Evolutionary conservation across 1,140 invertebrate species (phyloP).

Genomic region (Scaptodrosophila lebanonensis): DNA sequence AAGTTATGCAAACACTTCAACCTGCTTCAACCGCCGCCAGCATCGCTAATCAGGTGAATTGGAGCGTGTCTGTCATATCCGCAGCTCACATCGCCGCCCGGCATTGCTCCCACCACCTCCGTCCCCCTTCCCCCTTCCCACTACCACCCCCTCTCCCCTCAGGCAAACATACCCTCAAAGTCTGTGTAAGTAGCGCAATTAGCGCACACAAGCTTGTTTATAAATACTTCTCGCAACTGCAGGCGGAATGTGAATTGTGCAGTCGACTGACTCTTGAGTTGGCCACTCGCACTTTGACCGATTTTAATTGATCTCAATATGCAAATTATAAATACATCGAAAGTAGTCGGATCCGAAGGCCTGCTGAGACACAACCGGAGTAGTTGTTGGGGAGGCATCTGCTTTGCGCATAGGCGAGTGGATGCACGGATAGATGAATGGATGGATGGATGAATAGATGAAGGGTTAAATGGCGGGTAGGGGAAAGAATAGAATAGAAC

Average conservation of each 20-base stretch:
- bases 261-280: slow-evolving; percentile 34
- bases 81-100: background rate
- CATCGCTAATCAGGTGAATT: slow-evolving; percentile 44
- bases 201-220: slow-evolving; percentile 65
- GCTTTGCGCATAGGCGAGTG: too few relatives aligned
- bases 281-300: slow-evolving; percentile 32
- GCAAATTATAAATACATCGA: slow-evolving; percentile 17
- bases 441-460: too few relatives aligned
- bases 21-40: background rate
- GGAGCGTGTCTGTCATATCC: slow-evolving; percentile 45
- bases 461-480: too few relatives aligned
- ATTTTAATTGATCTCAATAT: slow-evolving; percentile 42
- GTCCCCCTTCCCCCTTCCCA: too few relatives aligned
- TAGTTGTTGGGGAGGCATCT: too few relatives aligned
- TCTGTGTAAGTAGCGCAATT: slow-evolving; percentile 51
- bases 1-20: slow-evolving; percentile 62
- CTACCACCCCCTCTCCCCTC: too few relatives aligned
- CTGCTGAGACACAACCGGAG: too few relatives aligned
- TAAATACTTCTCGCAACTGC: slow-evolving; percentile 27
- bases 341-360: too few relatives aligned
- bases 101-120: background rate
- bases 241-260: background rate
- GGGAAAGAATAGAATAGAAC: too few relatives aligned
- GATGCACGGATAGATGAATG: too few relatives aligned
- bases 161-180: background rate